Evolutionary conservation across 2,113 vertebrate species (phyloP).

Genomic region (Zosterops hypoxanthus): DNA sequence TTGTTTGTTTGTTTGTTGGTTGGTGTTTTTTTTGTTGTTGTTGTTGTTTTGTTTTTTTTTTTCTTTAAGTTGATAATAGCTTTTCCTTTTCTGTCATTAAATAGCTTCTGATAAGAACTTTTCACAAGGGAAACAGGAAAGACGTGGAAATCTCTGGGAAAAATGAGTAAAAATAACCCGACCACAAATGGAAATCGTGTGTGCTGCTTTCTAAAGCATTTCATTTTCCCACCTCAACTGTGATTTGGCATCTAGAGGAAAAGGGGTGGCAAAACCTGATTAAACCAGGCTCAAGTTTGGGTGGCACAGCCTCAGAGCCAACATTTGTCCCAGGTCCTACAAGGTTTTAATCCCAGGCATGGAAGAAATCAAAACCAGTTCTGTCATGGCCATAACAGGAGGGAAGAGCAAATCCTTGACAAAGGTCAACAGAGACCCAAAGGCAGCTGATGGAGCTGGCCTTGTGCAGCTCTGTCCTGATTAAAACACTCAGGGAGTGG

Average conservation of each 20-base stretch:
- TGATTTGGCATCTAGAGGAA: neutral
- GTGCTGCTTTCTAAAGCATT: neutral
- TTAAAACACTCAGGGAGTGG: neutral
- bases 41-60: neutral
- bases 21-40: too few species aligned
- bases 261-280: neutral
- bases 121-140: neutral
- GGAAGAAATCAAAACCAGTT: neutral
- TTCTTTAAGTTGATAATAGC: neutral
- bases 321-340: neutral
- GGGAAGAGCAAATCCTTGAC: neutral
- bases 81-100: neutral
- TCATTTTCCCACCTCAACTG: neutral
- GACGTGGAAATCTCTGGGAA: neutral
- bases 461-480: neutral
- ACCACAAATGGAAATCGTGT: neutral
- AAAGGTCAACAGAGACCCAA: neutral
- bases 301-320: neutral
- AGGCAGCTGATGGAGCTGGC: neutral
- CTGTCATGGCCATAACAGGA: fast-evolving
- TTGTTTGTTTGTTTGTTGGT: too few species aligned
- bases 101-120: neutral
- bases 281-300: neutral
- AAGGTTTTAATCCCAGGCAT: neutral
- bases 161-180: neutral